Evolutionary conservation across 2,888 invertebrate genomes (phyloP).

Genomic region (Aradus depressus): DNA sequence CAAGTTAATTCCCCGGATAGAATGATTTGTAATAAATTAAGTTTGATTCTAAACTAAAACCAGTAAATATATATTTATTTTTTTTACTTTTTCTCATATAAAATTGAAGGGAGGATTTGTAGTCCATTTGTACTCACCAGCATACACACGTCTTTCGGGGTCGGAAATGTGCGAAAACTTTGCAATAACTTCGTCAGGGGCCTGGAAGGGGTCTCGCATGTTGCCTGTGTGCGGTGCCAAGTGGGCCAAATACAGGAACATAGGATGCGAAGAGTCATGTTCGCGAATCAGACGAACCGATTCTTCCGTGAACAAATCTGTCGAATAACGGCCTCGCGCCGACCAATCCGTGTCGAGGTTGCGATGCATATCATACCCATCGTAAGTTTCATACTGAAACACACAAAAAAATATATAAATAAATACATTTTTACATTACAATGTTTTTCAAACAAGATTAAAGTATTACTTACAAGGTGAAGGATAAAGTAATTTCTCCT

Average conservation of each 20-base stretch:
- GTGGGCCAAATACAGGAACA: slow-evolving; percentile 59
- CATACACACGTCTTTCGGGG: slow-evolving; percentile 52
- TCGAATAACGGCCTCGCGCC: slow-evolving; percentile 49
- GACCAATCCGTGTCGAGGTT: slow-evolving; percentile 46
- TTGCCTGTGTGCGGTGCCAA: slow-evolving; percentile 59
- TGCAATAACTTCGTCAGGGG: slow-evolving; percentile 56
- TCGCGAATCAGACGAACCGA: slow-evolving; percentile 48
- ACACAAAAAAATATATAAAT: not conserved
- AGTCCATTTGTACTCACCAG: slow-evolving; percentile 45
- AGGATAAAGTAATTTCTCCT: no score
- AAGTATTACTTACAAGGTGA: no score
- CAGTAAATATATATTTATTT: not conserved
- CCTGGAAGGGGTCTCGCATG: slow-evolving; percentile 51
- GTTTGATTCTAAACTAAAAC: not conserved
- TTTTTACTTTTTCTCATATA: not conserved
- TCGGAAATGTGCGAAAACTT: slow-evolving; percentile 57
- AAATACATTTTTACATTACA: no score
- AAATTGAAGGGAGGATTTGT: not conserved
- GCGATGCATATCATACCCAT: slow-evolving; percentile 52
- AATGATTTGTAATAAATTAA: not conserved
- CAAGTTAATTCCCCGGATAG: not conserved
- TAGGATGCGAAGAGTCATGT: slow-evolving; percentile 44
- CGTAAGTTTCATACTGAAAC: slow-evolving; percentile 30
- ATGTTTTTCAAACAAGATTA: no score
- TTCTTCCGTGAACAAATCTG: slow-evolving; percentile 54